Conservation (phyloP, 2,888 invertebrate genomes). For the Eupithecia abbreviata region DNA sequence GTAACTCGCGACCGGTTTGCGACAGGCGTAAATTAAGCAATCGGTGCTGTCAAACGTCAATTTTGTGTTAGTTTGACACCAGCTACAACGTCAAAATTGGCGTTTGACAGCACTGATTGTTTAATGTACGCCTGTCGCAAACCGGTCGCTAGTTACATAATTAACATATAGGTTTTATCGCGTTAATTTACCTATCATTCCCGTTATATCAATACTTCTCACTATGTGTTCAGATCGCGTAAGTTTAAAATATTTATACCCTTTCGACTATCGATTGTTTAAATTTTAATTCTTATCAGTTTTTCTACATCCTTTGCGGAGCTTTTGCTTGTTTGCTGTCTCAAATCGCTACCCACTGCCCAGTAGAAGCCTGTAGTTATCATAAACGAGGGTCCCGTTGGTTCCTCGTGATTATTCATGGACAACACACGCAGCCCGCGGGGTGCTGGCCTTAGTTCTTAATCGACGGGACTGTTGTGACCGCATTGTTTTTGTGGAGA, state of each 20-base stretch:
- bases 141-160: too few relatives aligned
- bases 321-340: neutral
- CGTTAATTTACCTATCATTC: too few relatives aligned
- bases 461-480: conserved; percentile 11
- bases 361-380: conserved; percentile 2
- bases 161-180: too few relatives aligned
- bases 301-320: neutral
- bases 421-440: neutral
- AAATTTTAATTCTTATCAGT: neutral
- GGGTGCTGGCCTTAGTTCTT: conserved; percentile 7
- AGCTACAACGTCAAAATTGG: too few relatives aligned
- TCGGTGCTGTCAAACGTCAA: too few relatives aligned
- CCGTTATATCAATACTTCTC: too few relatives aligned
- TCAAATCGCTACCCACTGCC: neutral
- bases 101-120: too few relatives aligned
- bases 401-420: conserved; percentile 1
- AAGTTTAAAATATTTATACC: neutral
- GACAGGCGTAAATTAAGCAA: too few relatives aligned
- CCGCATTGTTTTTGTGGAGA: neutral
- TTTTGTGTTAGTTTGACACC: too few relatives aligned
- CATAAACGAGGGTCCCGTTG: conserved; percentile 11
- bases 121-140: too few relatives aligned
- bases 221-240: too few relatives aligned
- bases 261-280: neutral
- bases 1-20: too few relatives aligned